Percentiles rank a stretch among this genome's conserved stretches.
Conservation (phyloP, 2,113 vertebrate species). For the Callionymus lyra region DNA sequence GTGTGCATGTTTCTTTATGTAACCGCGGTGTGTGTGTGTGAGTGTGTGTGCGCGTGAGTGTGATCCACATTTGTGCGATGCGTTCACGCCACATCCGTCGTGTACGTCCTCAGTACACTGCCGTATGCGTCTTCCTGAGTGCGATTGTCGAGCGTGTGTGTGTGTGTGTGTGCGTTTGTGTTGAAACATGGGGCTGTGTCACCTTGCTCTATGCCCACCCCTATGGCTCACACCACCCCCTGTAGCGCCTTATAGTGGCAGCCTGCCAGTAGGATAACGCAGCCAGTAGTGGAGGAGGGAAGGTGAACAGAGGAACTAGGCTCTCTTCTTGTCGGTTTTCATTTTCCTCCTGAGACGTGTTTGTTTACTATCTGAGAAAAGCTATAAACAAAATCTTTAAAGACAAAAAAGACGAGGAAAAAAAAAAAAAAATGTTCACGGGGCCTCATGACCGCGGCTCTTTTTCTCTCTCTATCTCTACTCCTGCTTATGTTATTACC, state of each 20-base stretch:
- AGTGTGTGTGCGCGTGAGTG: too few species aligned
- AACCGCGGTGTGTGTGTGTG: slow-evolving; percentile 23
- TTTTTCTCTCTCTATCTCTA: slow-evolving; percentile 44
- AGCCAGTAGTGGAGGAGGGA: slow-evolving; percentile 95
- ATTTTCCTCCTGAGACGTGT: slow-evolving; percentile 90
- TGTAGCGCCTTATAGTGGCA: slow-evolving; percentile 84
- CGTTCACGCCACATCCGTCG: too few species aligned
- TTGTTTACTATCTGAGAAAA: slow-evolving; percentile 91
- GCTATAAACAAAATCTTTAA: slow-evolving; percentile 83
- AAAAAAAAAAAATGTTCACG: slow-evolving; percentile 79
- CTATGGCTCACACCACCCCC: slow-evolving; percentile 69
- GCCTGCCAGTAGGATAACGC: slow-evolving; percentile 72
- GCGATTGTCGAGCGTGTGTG: slow-evolving; percentile 13
- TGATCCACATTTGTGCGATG: too few species aligned
- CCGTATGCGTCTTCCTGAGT: background rate
- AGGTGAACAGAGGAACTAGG: slow-evolving; percentile 81
- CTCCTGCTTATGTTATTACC: slow-evolving; percentile 87
- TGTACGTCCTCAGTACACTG: too few species aligned
- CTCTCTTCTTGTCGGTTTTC: slow-evolving; percentile 72
- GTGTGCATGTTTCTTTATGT: slow-evolving; percentile 38
- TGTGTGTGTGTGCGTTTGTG: slow-evolving; percentile 29
- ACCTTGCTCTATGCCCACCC: slow-evolving; percentile 60
- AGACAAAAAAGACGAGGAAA: slow-evolving; percentile 74
- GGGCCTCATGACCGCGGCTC: slow-evolving; percentile 85
- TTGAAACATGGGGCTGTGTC: slow-evolving; percentile 61